Evolutionary conservation across 2,888 invertebrate species (phyloP), one percentile per base, ranked within the genome.

Genomic region (Argyra leucocephala): DNA sequence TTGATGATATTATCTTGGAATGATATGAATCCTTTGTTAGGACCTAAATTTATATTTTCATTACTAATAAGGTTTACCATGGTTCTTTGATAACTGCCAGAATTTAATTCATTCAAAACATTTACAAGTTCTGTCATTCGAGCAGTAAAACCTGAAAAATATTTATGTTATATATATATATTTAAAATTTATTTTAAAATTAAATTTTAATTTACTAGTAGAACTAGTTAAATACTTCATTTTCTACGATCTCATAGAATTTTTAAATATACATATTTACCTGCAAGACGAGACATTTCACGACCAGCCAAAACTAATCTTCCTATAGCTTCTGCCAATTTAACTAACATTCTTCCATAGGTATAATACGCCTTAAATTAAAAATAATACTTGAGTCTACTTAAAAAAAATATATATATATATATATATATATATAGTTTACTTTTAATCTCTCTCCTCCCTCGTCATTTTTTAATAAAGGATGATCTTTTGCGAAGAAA

Each of bases 261-360:
- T n/a, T n/a, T 57, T 57, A n/a, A 37, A 62, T 60, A 9, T n/a
- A 26, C 12, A 60, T 61, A 63, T 65, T 67, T 69, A 0, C 96
- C 98, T 26, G 97, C 94, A 67, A 98, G 81, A 69, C 94, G 85
- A 18, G 96, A 95, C 81, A 99, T 83, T 79, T 99, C 97, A 65
- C 97, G 84, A 0, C 97, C 97, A 1, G 98, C 97, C 69, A 97
- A 82, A 2, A 98, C 95, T 62, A 98, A 82, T 58, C 98, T 85
- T 0, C 98, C 98, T 73, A 98, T 94, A 3, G 98, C 97, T 80
- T 97, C 96, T 3, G 98, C 97, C 82, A 99, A 84, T 75, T 96
- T 96, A n/a, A 80, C 75, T 69, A 80, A 68, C 80, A 80, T 80
- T 57, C 98, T 85, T 0, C 98, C 99, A 81, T 93, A 96, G 22